phyloP scores from a whole-genome alignment of 2,888 invertebrate genomes.

The Lissocephala sabroskyi region DNA sequence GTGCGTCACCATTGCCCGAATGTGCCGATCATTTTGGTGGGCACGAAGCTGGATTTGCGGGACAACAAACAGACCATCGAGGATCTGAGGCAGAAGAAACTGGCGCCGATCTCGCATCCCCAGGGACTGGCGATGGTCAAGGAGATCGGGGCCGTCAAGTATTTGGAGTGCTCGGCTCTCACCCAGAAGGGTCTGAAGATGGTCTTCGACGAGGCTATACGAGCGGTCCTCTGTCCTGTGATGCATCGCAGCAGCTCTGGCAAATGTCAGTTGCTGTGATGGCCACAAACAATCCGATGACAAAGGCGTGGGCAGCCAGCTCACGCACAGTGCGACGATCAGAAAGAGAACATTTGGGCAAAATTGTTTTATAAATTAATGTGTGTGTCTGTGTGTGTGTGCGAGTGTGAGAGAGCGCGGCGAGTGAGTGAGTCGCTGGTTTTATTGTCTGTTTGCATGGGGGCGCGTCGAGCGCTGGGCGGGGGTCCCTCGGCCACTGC shows the following conservation, averaged over 20 bases:
- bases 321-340: slow-evolving; percentile 8
- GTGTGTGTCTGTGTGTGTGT: not conserved
- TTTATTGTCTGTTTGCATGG: not conserved
- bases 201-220: slow-evolving; percentile 70
- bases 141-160: slow-evolving; percentile 69
- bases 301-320: not conserved
- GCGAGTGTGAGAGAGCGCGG: not conserved
- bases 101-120: slow-evolving; percentile 70
- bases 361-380: too few relatives aligned
- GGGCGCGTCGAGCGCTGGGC: not conserved
- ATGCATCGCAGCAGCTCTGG: slow-evolving; percentile 56
- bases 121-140: slow-evolving; percentile 71
- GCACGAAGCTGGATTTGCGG: slow-evolving; percentile 69
- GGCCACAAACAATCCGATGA: too few relatives aligned
- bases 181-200: slow-evolving; percentile 70
- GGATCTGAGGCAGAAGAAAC: slow-evolving; percentile 69
- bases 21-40: slow-evolving; percentile 69
- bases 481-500: too few relatives aligned
- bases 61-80: slow-evolving; percentile 70
- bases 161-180: slow-evolving; percentile 69
- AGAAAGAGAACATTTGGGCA: slow-evolving; percentile 30
- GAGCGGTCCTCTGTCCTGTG: slow-evolving; percentile 69
- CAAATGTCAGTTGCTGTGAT: slow-evolving; percentile 54
- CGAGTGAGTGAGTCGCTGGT: not conserved
- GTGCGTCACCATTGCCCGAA: slow-evolving; percentile 70